Conservation (phyloP, 1,140 invertebrate genomes). For the Heliothis subflexa region DNA sequence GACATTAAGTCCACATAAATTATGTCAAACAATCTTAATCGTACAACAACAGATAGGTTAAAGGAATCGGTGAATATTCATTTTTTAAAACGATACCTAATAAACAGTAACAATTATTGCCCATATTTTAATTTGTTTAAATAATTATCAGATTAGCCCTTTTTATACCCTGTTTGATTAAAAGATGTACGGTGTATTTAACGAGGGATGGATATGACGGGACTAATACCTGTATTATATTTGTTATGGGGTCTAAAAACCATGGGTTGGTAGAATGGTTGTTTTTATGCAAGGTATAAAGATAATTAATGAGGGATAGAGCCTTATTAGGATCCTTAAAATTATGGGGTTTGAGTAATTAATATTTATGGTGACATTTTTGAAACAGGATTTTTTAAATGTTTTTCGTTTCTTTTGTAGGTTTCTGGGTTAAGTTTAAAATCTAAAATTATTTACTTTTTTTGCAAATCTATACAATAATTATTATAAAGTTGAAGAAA, state of each 20-base stretch:
- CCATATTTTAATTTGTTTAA: not conserved
- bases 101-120: not conserved
- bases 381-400: not conserved
- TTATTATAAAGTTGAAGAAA: too few species aligned
- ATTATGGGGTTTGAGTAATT: constrained; percentile 1
- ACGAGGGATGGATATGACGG: constrained; percentile 13
- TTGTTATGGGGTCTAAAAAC: not conserved
- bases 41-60: too few species aligned
- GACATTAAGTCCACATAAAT: too few species aligned
- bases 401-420: not conserved
- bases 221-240: not conserved
- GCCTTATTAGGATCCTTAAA: not conserved
- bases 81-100: too few species aligned
- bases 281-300: constrained; percentile 1
- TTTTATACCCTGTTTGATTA: constrained; percentile 7
- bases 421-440: not conserved
- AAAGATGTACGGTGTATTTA: constrained; percentile 11
- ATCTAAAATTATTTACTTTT: too few species aligned
- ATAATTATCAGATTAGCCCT: not conserved
- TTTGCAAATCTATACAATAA: too few species aligned
- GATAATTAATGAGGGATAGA: not conserved
- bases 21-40: too few species aligned
- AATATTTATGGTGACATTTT: not conserved
- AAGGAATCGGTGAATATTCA: too few species aligned
- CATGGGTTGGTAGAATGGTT: not conserved